Base-by-base conservation (phyloP, 2,113 vertebrate species). In the Cygnus buccinator region DNA sequence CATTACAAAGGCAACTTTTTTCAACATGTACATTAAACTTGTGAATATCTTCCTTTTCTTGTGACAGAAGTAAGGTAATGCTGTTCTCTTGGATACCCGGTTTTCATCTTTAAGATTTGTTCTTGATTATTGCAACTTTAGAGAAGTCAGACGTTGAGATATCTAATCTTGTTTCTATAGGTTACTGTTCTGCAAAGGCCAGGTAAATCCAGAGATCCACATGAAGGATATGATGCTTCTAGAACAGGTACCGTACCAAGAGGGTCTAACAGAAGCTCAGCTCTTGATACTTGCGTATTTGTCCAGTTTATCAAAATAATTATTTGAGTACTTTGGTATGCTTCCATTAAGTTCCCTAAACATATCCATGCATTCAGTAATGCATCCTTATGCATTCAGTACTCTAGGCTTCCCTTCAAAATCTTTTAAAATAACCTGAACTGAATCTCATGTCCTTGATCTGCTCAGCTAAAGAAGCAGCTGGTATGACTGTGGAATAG, bases 111-210 rank as follows among this genome's bases (percentile, higher is more conserved):
- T 39, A 90, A 83, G 28, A 20, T 71, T 87, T 90, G 3, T 65
- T 87, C 43, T 58, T 84, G 23, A 48, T 39, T 4, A 1, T 2
- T 82, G 26, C 11, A 72, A 8, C 75, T 95, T 39, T 13, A 46
- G 41, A 43, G n/a, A 59, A 83, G 8, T 66, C 31, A 43, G 22
- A 19, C 39, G 15, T 52, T 93, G 22, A 87, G 35, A 3, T 85
- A 19, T 28, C 25, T 76, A 12, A 91, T 91, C 75, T 92, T 91
- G 23, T 94, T 94, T 92, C 96, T 96, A 50, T 80, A 99, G 99
- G 99, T 99, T 67, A 98, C 97, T 75, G 76, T 99, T 93, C 91
- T 97, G 55, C 99, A 99, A 76, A 98, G 94, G 88, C 95, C 94
- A 63, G 12, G 90, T n/a, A 98, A 97, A 80, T 82, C 95, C 13